These are phyloP conservation scores for Julus scanicus DNA, from an alignment of 2,888 invertebrate species.

Conservation along the genomic window DNA sequence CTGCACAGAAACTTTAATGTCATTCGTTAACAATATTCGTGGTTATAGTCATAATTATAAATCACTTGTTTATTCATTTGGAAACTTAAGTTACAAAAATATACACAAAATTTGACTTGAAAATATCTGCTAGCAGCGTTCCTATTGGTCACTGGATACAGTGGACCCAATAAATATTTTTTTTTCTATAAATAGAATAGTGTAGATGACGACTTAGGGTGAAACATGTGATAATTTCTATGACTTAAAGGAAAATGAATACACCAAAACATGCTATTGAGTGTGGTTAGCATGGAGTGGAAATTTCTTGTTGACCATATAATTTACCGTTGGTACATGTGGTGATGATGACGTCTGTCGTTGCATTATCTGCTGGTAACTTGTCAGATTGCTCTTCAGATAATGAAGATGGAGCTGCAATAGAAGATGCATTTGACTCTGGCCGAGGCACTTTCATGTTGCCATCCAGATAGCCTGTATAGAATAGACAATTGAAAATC, in stretches of 20 bases:
- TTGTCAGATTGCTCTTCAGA: slow-evolving; percentile 20
- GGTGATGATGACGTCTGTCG: slow-evolving; percentile 3
- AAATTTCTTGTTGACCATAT: slow-evolving; percentile 32
- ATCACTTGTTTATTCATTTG: slow-evolving; percentile 5
- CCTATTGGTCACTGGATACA: neutral
- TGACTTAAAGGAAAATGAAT: neutral
- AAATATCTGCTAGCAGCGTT: neutral
- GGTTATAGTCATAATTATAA: neutral
- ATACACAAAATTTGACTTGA: neutral
- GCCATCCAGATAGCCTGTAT: neutral
- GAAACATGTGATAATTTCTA: neutral
- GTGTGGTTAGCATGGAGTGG: slow-evolving; percentile 10
- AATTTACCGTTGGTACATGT: slow-evolving; percentile 28
- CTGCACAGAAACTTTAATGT: no score
- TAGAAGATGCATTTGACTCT: neutral
- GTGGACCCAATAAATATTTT: neutral
- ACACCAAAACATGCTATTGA: neutral
- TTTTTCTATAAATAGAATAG: slow-evolving; percentile 14
- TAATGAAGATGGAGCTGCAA: slow-evolving; percentile 31
- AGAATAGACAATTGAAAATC: neutral
- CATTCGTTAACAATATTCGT: no score
- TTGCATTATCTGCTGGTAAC: neutral
- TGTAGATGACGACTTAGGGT: neutral
- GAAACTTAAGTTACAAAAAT: slow-evolving; percentile 24
- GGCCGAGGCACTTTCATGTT: neutral